A percentile compares a stretch with the other conserved stretches of the same genome.
phyloP scores from a whole-genome alignment of 2,113 vertebrate genomes.

The Hydropotes inermis region DNA sequence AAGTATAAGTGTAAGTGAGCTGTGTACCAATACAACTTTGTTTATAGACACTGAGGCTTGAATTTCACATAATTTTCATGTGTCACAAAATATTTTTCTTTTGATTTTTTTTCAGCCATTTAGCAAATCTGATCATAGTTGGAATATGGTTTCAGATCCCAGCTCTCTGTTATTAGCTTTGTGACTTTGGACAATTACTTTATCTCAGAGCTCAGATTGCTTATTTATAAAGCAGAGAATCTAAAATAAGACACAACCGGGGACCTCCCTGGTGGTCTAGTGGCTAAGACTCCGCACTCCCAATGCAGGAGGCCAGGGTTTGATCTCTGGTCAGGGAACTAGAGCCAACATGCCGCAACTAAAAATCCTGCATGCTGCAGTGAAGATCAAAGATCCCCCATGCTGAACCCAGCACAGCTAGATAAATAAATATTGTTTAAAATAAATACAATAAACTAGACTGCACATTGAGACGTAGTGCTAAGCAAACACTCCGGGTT shows the following conservation, averaged over 20 bases:
- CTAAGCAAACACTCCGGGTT: background rate
- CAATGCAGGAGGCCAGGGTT: background rate
- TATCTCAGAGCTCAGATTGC: background rate
- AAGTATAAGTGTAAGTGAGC: accelerated
- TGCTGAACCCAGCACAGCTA: background rate
- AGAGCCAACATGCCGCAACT: background rate
- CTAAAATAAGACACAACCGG: background rate
- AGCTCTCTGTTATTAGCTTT: background rate
- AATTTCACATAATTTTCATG: background rate
- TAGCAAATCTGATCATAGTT: background rate
- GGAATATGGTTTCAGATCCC: background rate
- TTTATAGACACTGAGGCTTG: background rate
- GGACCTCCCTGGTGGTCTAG: background rate
- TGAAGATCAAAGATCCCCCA: background rate
- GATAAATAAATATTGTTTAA: background rate
- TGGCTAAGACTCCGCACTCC: background rate
- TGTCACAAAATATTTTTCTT: background rate
- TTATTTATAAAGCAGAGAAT: background rate
- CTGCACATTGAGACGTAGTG: background rate
- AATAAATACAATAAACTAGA: background rate
- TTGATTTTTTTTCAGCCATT: background rate
- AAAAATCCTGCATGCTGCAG: background rate
- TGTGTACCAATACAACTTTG: background rate
- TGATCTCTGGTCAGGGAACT: background rate
- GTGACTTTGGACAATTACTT: background rate